Percentiles rank a stretch among this genome's conserved stretches.
Evolutionary conservation across 2,113 vertebrate genomes (phyloP).

Genomic region (Pedetes capensis): DNA sequence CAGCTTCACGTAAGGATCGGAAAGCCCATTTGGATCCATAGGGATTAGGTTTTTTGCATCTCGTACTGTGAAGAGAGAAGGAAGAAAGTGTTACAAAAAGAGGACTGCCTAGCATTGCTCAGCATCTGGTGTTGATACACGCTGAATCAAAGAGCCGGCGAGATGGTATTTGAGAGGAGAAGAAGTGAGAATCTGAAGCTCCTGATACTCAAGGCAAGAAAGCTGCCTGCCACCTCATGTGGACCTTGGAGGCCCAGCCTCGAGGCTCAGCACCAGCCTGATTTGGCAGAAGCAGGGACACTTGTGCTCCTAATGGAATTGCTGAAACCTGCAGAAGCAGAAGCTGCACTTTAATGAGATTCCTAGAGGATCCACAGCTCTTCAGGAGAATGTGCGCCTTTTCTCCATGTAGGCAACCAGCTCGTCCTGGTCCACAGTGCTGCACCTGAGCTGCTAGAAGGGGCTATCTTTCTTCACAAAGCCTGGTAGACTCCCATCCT

Average conservation of each 20-base stretch:
- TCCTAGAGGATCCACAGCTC: neutral
- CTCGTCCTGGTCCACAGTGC: fast-evolving
- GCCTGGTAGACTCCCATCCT: neutral
- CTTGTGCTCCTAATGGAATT: neutral
- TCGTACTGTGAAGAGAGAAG: conserved; percentile 85
- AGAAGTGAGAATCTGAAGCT: neutral
- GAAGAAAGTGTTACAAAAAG: neutral
- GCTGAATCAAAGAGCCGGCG: fast-evolving
- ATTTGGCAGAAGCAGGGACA: neutral
- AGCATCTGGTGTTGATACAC: neutral
- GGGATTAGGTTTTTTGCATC: conserved; percentile 97
- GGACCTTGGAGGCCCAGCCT: fast-evolving
- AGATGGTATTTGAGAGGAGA: neutral
- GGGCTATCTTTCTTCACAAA: neutral
- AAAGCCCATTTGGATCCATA: conserved; percentile 98
- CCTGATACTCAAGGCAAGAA: neutral
- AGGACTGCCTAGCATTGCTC: fast-evolving
- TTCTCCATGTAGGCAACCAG: fast-evolving
- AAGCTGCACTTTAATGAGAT: neutral
- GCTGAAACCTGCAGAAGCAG: neutral
- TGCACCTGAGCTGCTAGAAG: too few relatives aligned
- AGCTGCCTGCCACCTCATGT: fast-evolving
- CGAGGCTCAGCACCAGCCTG: neutral
- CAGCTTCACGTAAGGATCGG: conserved; percentile 97
- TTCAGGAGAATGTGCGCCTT: fast-evolving